Conservation (phyloP, 2,113 vertebrate species). For the Nibea coibor region DNA sequence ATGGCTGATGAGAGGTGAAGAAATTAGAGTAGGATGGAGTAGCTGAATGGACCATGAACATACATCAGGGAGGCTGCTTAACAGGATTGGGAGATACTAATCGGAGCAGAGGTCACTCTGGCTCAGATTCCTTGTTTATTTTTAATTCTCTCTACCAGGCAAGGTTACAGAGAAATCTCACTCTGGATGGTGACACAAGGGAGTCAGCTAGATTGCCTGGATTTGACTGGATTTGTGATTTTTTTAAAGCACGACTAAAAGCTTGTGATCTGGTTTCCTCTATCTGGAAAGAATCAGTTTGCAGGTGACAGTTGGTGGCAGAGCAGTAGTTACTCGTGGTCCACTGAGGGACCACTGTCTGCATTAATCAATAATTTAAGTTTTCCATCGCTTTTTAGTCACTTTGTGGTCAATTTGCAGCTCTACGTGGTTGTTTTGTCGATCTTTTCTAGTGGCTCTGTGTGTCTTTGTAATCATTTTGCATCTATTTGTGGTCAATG, state of each 20-base stretch:
- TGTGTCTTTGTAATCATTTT: not conserved
- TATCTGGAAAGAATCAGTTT: slow-evolving; percentile 34
- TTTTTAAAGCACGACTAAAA: slow-evolving; percentile 57
- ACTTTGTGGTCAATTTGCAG: not conserved
- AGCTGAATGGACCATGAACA: slow-evolving; percentile 63
- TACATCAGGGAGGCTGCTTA: slow-evolving; percentile 66
- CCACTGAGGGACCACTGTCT: slow-evolving; percentile 6
- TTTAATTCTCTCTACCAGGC: slow-evolving; percentile 37
- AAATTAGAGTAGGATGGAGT: slow-evolving; percentile 60
- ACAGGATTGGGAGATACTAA: slow-evolving; percentile 77
- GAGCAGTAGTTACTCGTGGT: not conserved
- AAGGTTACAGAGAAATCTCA: slow-evolving; percentile 54
- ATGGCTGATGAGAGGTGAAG: slow-evolving; percentile 55
- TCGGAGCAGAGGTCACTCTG: slow-evolving; percentile 76
- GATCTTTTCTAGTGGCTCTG: not conserved
- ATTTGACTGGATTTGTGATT: slow-evolving; percentile 64
- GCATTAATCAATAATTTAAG: not conserved
- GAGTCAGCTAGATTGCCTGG: slow-evolving; percentile 55
- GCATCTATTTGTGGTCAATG: not conserved
- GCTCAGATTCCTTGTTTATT: slow-evolving; percentile 67
- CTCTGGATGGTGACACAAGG: slow-evolving; percentile 47
- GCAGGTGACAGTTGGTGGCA: not conserved
- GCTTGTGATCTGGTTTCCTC: slow-evolving; percentile 61
- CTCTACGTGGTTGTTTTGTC: not conserved
- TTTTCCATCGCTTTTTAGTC: not conserved